A percentile compares a stretch with the other conserved stretches of the same genome.
These are phyloP conservation scores for Geotrupes spiniger DNA, from an alignment of 2,888 invertebrate species.

Conservation along the genomic window DNA sequence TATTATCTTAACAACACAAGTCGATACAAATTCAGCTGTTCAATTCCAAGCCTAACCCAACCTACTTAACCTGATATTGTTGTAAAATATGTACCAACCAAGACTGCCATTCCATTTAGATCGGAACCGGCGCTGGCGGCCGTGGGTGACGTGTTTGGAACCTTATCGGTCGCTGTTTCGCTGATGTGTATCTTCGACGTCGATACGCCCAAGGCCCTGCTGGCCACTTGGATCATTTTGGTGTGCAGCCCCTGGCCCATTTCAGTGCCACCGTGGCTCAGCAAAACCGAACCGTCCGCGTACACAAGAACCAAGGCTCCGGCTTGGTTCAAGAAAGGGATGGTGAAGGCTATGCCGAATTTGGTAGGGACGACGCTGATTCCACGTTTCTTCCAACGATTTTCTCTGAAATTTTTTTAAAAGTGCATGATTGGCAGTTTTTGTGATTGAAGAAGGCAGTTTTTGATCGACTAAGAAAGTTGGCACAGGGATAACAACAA, in stretches of 20 bases:
- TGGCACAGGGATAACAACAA: no score
- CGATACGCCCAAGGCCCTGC: slow-evolving; percentile 68
- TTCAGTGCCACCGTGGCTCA: slow-evolving; percentile 90
- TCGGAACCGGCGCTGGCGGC: slow-evolving; percentile 89
- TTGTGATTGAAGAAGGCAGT: no score
- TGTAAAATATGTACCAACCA: slow-evolving; percentile 55
- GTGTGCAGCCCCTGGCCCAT: slow-evolving; percentile 97
- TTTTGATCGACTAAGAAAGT: no score
- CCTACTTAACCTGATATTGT: no score
- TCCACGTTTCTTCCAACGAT: slow-evolving; percentile 86
- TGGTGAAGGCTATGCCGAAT: slow-evolving; percentile 75
- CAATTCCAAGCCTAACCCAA: no score
- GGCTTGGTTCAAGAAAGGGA: slow-evolving; percentile 73
- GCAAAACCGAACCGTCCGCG: slow-evolving; percentile 80
- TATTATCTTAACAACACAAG: no score
- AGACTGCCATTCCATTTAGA: slow-evolving; percentile 87
- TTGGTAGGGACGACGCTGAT: slow-evolving; percentile 78
- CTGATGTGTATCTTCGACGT: slow-evolving; percentile 72
- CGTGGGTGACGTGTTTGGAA: slow-evolving; percentile 87
- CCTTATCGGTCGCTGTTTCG: slow-evolving; percentile 86
- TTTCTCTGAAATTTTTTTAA: slow-evolving; percentile 61
- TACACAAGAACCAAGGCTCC: slow-evolving; percentile 87
- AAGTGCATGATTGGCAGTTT: no score
- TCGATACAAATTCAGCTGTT: no score
- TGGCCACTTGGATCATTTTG: slow-evolving; percentile 92